Conservation (phyloP, 2,113 vertebrate species). For the Stegastes partitus region DNA sequence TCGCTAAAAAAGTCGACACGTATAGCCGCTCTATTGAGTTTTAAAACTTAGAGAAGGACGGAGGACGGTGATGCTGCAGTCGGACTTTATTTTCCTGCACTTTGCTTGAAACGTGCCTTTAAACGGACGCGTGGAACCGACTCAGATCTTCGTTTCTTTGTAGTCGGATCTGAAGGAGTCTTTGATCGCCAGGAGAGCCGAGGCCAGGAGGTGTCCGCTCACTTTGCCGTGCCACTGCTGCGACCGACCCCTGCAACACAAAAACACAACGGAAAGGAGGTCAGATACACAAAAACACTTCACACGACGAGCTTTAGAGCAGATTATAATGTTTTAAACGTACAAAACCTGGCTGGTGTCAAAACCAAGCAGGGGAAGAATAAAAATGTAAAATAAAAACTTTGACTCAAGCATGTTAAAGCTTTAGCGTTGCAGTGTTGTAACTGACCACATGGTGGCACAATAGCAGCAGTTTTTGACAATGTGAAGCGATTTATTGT, state of each 20-base stretch:
- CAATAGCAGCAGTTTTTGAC: too few species aligned
- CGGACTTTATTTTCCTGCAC: background rate
- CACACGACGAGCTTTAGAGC: too few species aligned
- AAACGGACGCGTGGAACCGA: too few species aligned
- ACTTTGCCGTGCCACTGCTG: slow-evolving; percentile 85
- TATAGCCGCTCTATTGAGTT: background rate
- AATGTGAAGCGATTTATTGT: too few species aligned
- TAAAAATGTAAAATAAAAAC: too few species aligned
- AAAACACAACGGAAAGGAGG: background rate
- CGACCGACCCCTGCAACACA: slow-evolving; percentile 82
- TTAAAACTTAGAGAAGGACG: background rate
- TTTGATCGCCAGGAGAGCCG: slow-evolving; percentile 78
- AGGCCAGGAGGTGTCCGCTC: slow-evolving; percentile 82
- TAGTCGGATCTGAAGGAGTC: slow-evolving; percentile 79
- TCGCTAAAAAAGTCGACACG: background rate
- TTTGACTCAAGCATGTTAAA: too few species aligned
- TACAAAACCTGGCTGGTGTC: too few species aligned
- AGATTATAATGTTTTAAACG: too few species aligned
- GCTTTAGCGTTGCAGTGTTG: too few species aligned
- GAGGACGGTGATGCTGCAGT: background rate
- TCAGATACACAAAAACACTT: rapidly evolving
- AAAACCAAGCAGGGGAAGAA: too few species aligned
- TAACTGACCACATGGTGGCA: too few species aligned
- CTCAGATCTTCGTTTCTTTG: slow-evolving; percentile 72
- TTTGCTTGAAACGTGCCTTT: background rate